These are phyloP conservation scores for Hypotaenidia philippensis DNA, from an alignment of 2,797 vertebrate species.

Conservation along the genomic window DNA sequence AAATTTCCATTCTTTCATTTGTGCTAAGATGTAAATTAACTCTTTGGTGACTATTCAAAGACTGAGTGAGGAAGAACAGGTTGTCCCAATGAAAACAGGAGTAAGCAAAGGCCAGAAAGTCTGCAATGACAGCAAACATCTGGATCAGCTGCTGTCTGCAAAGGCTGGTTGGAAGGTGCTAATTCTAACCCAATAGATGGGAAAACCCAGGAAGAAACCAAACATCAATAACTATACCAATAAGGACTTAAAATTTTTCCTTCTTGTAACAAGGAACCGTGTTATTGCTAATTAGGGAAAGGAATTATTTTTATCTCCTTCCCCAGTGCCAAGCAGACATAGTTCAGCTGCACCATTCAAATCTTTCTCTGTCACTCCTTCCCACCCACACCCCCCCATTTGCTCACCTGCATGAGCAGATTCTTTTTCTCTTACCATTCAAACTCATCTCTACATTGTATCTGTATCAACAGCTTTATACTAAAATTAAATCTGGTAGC, in stretches of 20 bases:
- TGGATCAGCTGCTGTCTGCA: background rate
- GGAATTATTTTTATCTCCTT: background rate
- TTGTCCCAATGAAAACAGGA: background rate
- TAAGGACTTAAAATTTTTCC: background rate
- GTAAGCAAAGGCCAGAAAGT: background rate
- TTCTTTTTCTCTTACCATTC: background rate
- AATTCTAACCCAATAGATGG: background rate
- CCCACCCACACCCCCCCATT: accelerated
- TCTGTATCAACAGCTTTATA: background rate
- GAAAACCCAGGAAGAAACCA: background rate
- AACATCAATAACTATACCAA: background rate
- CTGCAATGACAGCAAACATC: background rate
- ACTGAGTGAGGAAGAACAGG: background rate
- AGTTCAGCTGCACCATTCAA: slow-evolving; percentile 27
- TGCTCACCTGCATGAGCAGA: background rate
- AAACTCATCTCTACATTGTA: background rate
- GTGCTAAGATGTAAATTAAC: background rate
- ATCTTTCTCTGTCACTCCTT: background rate
- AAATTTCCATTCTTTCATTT: background rate
- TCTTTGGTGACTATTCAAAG: background rate
- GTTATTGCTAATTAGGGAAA: slow-evolving; percentile 9
- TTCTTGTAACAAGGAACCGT: background rate
- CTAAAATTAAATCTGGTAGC: background rate
- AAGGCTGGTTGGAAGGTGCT: background rate
- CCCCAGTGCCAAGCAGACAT: background rate